Percentiles rank a stretch among this genome's conserved stretches.
Evolutionary conservation across 2,113 vertebrate species (phyloP).

Genomic region (Neodontobutis hainanensis): DNA sequence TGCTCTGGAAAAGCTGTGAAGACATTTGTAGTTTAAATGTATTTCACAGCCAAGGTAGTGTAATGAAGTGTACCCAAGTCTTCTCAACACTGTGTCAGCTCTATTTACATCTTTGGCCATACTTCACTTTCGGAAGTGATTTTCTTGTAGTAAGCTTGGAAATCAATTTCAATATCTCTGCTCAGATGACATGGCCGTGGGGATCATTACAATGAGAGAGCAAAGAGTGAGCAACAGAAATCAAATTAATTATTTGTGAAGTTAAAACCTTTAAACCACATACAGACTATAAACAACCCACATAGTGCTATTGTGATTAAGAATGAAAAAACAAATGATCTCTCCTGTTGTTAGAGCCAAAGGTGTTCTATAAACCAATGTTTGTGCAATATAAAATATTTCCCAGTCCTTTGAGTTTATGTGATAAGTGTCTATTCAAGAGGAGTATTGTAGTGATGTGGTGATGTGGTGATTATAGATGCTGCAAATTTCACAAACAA

Average conservation of each 20-base stretch:
- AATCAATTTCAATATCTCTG: slow-evolving; percentile 21
- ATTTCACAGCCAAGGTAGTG: background rate
- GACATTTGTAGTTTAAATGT: slow-evolving; percentile 4
- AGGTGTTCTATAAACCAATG: no score
- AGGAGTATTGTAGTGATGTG: no score
- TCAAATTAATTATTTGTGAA: slow-evolving; percentile 8
- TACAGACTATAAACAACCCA: background rate
- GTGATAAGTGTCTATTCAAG: no score
- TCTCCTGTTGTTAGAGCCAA: no score
- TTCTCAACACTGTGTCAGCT: background rate
- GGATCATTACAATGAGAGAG: background rate
- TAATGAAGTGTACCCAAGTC: slow-evolving; percentile 7
- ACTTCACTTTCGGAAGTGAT: slow-evolving; percentile 15
- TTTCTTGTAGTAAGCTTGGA: slow-evolving; percentile 7
- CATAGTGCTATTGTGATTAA: no score
- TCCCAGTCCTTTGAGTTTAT: no score
- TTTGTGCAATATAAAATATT: no score
- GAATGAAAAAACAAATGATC: no score
- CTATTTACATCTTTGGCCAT: slow-evolving; percentile 14
- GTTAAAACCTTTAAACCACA: slow-evolving; percentile 6
- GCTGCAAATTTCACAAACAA: no score
- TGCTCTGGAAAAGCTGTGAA: slow-evolving; percentile 13
- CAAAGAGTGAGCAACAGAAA: background rate
- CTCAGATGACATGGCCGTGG: background rate
- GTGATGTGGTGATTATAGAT: no score